Evolutionary conservation across 2,888 invertebrate genomes (phyloP).

Genomic region (Scrobipalpa atriplicella): DNA sequence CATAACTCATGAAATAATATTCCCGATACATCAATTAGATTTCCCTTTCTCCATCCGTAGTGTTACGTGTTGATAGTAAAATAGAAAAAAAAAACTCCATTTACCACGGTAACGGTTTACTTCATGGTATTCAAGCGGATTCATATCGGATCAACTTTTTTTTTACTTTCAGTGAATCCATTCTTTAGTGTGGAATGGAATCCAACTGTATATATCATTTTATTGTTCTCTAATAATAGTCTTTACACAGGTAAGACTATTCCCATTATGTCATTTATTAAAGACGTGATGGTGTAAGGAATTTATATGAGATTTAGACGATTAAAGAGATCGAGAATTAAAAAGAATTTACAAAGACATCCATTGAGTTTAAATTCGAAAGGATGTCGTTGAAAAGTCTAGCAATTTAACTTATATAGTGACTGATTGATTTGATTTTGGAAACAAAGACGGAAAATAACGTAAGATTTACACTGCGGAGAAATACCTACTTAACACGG

Average conservation of each 20-base stretch:
- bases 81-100: background rate
- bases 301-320: background rate
- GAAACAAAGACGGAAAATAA: too few species aligned
- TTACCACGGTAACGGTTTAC: background rate
- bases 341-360: too few species aligned
- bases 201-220: slow-evolving; percentile 20
- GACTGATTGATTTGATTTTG: too few species aligned
- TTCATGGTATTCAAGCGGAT: slow-evolving; percentile 12
- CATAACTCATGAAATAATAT: background rate
- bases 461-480: too few species aligned
- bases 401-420: too few species aligned
- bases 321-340: background rate
- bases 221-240: slow-evolving; percentile 19
- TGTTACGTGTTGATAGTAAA: background rate
- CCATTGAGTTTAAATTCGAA: too few species aligned
- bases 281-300: background rate
- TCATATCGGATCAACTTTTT: slow-evolving; percentile 23
- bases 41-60: background rate
- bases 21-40: background rate
- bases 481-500: too few species aligned
- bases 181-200: slow-evolving; percentile 21
- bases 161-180: slow-evolving; percentile 3
- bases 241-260: background rate
- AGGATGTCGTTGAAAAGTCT: too few species aligned
- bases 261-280: slow-evolving; percentile 5